phyloP scores from a whole-genome alignment of 2,113 vertebrate species.

The Sebastes fasciatus region DNA sequence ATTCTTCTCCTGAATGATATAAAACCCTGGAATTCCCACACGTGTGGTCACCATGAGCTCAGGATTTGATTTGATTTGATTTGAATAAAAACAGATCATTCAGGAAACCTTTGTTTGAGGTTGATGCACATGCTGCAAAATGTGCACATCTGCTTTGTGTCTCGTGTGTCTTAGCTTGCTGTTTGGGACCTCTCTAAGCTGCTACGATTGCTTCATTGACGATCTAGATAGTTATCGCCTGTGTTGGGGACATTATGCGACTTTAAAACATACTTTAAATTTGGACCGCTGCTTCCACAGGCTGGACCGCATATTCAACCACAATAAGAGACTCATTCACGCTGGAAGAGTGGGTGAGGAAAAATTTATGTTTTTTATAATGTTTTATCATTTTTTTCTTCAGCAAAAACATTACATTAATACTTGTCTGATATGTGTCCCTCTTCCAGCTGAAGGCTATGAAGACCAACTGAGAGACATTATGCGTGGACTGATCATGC shows the following conservation, averaged over 20 bases:
- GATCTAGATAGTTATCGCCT: slow-evolving; percentile 37
- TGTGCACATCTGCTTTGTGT: slow-evolving; percentile 54
- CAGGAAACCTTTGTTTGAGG: background rate
- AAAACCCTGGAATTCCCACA: slow-evolving; percentile 17
- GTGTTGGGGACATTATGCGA: slow-evolving; percentile 71
- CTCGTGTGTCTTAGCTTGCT: slow-evolving; percentile 49
- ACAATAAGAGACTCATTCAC: slow-evolving; percentile 62
- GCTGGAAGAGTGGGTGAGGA: slow-evolving; percentile 82
- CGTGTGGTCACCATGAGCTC: slow-evolving; percentile 21
- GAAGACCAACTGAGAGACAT: slow-evolving; percentile 71
- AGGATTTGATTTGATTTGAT: slow-evolving; percentile 9
- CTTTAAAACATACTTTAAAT: slow-evolving; percentile 52
- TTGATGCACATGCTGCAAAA: slow-evolving; percentile 42
- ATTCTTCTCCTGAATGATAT: background rate
- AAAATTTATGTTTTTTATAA: background rate
- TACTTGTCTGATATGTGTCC: slow-evolving; percentile 14
- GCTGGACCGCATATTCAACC: slow-evolving; percentile 74
- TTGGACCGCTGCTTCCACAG: slow-evolving; percentile 73
- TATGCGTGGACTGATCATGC: slow-evolving; percentile 72
- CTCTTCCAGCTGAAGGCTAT: slow-evolving; percentile 71
- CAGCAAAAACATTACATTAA: background rate
- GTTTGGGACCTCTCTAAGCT: slow-evolving; percentile 55
- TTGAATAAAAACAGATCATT: slow-evolving; percentile 48
- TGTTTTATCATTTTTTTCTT: background rate
- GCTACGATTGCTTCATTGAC: slow-evolving; percentile 76